Conservation (phyloP, 92 coral and sea anemone genomes). For the Zoanthus sociatus region DNA sequence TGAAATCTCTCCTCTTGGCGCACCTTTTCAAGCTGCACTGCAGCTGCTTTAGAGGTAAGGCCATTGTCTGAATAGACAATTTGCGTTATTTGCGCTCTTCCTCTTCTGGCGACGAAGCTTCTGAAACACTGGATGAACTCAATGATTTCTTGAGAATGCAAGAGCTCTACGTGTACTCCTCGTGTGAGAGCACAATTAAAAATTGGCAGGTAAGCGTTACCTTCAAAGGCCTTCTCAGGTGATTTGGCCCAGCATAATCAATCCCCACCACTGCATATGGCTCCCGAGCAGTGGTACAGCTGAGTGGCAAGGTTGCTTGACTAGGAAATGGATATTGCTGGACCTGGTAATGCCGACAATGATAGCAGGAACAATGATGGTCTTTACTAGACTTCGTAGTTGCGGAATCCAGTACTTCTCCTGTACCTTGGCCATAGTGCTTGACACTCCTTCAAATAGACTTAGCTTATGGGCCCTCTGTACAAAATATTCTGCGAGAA, state of each 20-base stretch:
- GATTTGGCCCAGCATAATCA: conserved; percentile 49
- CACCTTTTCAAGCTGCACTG: not conserved
- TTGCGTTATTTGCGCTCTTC: not conserved
- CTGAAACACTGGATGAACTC: not conserved
- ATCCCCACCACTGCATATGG: conserved; percentile 52
- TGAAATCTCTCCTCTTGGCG: not conserved
- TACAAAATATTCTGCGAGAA: conserved; percentile 11
- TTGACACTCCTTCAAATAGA: conserved; percentile 42
- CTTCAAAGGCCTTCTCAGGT: not conserved
- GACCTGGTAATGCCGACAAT: not conserved
- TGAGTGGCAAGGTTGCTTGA: conserved; percentile 41
- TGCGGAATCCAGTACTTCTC: conserved; percentile 50
- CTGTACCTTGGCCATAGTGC: conserved; percentile 46
- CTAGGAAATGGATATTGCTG: conserved; percentile 11
- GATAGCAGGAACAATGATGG: not conserved
- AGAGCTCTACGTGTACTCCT: conserved; percentile 10
- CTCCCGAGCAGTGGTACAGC: conserved; percentile 30
- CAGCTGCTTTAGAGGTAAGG: not conserved
- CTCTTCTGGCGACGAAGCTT: not conserved
- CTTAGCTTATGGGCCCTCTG: conserved; percentile 30
- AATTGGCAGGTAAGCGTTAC: conserved; percentile 24
- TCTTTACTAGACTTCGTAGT: conserved; percentile 21
- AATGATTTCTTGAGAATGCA: not conserved
- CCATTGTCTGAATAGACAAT: conserved; percentile 5
- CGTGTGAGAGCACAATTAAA: conserved; percentile 32